Conservation (phyloP, 92 coral and sea anemone genomes). For the Phymanthus crucifer region DNA sequence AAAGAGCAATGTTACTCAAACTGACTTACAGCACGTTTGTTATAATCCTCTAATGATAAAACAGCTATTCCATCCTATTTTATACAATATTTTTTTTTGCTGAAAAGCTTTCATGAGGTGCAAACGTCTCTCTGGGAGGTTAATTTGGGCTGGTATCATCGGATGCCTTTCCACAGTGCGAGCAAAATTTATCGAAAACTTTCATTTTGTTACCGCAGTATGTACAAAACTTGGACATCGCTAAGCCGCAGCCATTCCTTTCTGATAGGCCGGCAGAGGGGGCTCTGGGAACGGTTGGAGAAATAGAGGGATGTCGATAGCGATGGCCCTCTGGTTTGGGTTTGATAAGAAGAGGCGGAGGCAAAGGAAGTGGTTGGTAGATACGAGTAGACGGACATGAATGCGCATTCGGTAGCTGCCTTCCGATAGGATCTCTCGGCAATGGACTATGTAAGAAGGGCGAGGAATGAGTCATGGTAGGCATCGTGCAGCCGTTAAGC, state of each 20-base stretch:
- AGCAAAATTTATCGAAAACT: constrained; percentile 85
- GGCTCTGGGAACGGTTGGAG: constrained; percentile 44
- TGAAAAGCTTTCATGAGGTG: not conserved
- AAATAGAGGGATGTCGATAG: constrained; percentile 28
- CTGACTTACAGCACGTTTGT: no score
- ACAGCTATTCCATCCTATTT: no score
- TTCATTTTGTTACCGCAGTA: constrained; percentile 83
- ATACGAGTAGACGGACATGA: constrained; percentile 67
- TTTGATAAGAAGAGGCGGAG: constrained; percentile 79
- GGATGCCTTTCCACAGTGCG: constrained; percentile 74
- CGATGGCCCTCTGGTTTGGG: constrained; percentile 63
- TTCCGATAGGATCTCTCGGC: constrained; percentile 56
- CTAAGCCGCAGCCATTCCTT: constrained; percentile 47
- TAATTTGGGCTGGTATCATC: constrained; percentile 18
- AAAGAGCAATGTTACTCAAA: no score
- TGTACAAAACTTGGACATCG: constrained; percentile 74
- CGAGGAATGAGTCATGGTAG: constrained; percentile 56
- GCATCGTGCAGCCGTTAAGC: constrained; percentile 52
- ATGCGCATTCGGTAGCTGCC: constrained; percentile 58
- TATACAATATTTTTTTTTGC: not conserved
- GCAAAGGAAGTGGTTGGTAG: constrained; percentile 71
- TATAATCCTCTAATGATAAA: no score
- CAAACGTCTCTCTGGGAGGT: not conserved
- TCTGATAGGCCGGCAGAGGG: constrained; percentile 38
- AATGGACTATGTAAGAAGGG: constrained; percentile 59